Evolutionary conservation across 2,888 invertebrate species (phyloP).

Genomic region (Pollenia labialis): DNA sequence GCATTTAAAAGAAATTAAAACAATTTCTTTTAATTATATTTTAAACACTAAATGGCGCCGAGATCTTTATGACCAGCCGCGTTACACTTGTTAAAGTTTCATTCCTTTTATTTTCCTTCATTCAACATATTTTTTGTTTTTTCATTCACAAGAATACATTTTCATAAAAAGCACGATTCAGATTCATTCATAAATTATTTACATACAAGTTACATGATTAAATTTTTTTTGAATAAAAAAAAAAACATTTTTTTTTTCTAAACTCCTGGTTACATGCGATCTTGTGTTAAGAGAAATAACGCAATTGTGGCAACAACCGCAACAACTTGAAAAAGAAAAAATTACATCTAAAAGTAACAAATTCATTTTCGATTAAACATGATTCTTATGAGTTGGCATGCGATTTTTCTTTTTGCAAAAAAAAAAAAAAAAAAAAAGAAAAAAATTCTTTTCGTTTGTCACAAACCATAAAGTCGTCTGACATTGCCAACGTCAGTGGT

Average conservation of each 20-base stretch:
- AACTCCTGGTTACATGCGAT: conserved; percentile 67
- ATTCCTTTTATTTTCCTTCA: conserved; percentile 10
- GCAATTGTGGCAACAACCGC: neutral
- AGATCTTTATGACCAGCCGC: conserved; percentile 53
- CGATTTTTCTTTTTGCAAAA: conserved; percentile 39
- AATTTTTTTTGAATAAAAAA: conserved; percentile 27
- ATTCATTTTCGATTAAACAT: conserved; percentile 72
- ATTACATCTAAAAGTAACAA: conserved; percentile 58
- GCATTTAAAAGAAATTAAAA: conserved; percentile 58
- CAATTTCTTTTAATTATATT: conserved; percentile 66
- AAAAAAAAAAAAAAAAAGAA: neutral
- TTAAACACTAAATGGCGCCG: conserved; percentile 66
- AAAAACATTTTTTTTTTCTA: conserved; percentile 28
- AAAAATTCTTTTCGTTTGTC: conserved; percentile 57
- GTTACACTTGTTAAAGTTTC: conserved; percentile 50
- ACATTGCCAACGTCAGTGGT: conserved; percentile 43
- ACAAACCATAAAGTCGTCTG: conserved; percentile 59
- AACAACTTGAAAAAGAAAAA: conserved; percentile 29
- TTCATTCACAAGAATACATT: conserved; percentile 38
- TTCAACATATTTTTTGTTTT: neutral
- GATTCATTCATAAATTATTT: conserved; percentile 71
- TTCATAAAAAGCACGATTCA: conserved; percentile 56
- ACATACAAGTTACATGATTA: conserved; percentile 38
- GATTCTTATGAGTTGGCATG: conserved; percentile 70
- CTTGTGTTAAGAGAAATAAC: conserved; percentile 22